Evolutionary conservation across 2,797 vertebrate genomes (phyloP).

Genomic region (Clarias laeviceps): DNA sequence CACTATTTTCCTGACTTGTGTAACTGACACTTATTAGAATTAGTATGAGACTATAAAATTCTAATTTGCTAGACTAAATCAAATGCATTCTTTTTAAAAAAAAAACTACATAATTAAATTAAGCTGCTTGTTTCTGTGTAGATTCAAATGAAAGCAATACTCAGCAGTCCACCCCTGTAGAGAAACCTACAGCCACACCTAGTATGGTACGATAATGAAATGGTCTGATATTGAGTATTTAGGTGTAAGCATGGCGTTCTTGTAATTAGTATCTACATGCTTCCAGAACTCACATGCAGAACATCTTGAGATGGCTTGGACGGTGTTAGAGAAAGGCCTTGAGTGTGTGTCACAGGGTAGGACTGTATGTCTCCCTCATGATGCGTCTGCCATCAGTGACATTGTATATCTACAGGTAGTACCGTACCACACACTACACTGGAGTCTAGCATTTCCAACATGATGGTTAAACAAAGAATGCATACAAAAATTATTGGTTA

Average conservation of each 20-base stretch:
- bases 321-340: constrained; percentile 76
- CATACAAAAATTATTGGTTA: background rate
- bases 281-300: constrained; percentile 47
- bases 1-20: background rate
- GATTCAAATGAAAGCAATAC: constrained; percentile 39
- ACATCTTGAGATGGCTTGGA: constrained; percentile 76
- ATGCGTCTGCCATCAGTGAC: constrained; percentile 75
- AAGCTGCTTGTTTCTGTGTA: constrained; percentile 36
- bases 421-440: background rate
- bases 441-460: background rate
- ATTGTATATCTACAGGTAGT: constrained; percentile 79
- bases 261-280: constrained; percentile 42
- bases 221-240: background rate
- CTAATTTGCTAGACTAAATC: background rate
- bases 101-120: constrained; percentile 5
- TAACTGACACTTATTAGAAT: background rate
- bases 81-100: background rate
- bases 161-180: constrained; percentile 35
- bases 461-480: background rate
- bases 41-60: background rate
- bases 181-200: constrained; percentile 37
- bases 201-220: constrained; percentile 58
- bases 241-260: constrained; percentile 23
- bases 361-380: constrained; percentile 59
- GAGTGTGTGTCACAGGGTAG: constrained; percentile 68